A percentile compares a stretch with the other conserved stretches of the same genome.
phyloP scores from a whole-genome alignment of 2,797 vertebrate genomes.

The Tenualosa thibaudeaui region DNA sequence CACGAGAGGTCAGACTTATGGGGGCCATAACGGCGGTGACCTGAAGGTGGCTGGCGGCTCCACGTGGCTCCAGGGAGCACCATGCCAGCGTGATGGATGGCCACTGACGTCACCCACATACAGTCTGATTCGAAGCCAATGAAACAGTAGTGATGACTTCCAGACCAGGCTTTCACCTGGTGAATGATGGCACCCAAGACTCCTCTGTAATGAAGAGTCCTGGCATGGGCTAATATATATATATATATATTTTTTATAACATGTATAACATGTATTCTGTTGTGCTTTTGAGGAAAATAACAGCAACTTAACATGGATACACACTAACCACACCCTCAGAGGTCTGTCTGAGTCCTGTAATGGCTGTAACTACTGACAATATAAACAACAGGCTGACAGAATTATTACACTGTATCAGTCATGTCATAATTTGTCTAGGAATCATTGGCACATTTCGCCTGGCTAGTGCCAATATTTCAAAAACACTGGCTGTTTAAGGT shows the following conservation, averaged over 20 bases:
- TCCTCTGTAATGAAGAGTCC: not conserved
- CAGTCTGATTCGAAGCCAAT: slow-evolving; percentile 27
- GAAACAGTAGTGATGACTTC: slow-evolving; percentile 35
- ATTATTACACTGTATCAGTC: not conserved
- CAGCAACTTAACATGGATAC: not conserved
- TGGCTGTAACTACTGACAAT: not conserved
- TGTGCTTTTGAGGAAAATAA: not conserved
- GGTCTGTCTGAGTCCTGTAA: not conserved
- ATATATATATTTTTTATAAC: no score
- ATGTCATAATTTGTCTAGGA: not conserved
- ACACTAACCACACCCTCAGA: not conserved
- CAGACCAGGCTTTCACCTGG: not conserved
- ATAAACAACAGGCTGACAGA: slow-evolving; percentile 17
- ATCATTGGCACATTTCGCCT: not conserved
- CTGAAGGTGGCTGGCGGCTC: not conserved
- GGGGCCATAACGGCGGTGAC: not conserved
- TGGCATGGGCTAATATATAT: not conserved
- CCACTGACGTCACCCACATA: slow-evolving; percentile 40
- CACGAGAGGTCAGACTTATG: not conserved
- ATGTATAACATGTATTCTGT: not conserved
- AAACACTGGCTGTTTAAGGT: not conserved
- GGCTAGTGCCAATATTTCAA: not conserved
- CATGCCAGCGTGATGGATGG: slow-evolving; percentile 33
- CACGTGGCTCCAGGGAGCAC: slow-evolving; percentile 21
- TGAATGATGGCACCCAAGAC: slow-evolving; percentile 27